phyloP scores from a whole-genome alignment of 2,797 vertebrate genomes.

The Capromys pilorides region DNA sequence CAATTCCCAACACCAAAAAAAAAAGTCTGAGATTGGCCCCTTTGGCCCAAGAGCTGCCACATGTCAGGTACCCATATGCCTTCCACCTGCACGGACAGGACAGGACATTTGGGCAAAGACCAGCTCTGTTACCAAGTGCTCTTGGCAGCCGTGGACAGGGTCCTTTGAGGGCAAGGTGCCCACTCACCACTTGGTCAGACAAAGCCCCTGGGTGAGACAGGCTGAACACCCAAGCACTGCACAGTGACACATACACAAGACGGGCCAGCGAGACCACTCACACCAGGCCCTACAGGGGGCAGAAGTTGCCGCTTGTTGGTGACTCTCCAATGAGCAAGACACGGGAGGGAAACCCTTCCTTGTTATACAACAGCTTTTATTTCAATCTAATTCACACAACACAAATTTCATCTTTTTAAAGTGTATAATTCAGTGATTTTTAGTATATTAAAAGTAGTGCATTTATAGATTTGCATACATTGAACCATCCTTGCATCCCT shows the following conservation, averaged over 20 bases:
- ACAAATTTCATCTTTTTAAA: not conserved
- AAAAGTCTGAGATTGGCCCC: conserved; percentile 75
- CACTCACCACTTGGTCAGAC: not conserved
- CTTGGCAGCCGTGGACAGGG: not conserved
- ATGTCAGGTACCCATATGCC: not conserved
- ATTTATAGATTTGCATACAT: too few species aligned
- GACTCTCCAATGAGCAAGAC: not conserved
- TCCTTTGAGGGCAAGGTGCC: not conserved
- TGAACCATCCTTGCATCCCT: too few species aligned
- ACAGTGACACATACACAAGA: rapidly evolving
- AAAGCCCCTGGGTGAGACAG: not conserved
- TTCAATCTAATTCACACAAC: not conserved
- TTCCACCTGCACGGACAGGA: not conserved
- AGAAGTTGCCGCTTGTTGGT: not conserved
- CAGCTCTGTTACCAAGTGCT: not conserved
- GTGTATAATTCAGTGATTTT: not conserved
- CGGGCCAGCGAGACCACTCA: too few species aligned
- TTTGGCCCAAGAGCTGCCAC: conserved; percentile 82
- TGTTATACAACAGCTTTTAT: not conserved
- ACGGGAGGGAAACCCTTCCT: not conserved
- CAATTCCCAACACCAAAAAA: too few species aligned
- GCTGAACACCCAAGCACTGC: not conserved
- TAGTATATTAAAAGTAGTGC: not conserved
- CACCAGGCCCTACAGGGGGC: not conserved
- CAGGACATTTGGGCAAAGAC: not conserved